These are phyloP conservation scores for Pseudochirops corinnae DNA, from an alignment of 2,797 vertebrate genomes.

Conservation along the genomic window DNA sequence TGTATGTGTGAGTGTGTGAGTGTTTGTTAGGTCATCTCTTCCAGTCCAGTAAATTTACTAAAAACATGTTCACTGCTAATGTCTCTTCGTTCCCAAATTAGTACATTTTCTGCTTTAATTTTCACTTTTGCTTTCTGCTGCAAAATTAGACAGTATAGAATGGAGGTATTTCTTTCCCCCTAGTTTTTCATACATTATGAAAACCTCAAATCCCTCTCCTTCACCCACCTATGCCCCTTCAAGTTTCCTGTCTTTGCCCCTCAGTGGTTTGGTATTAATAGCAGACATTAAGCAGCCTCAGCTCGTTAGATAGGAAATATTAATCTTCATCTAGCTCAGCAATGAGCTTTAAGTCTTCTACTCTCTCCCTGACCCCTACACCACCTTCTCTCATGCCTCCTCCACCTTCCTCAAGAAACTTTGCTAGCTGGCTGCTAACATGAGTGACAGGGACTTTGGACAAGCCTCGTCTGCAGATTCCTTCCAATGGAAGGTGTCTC, in stretches of 20 bases:
- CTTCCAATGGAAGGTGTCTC: constrained; percentile 70
- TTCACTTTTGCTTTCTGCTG: constrained; percentile 44
- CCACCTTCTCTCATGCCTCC: constrained; percentile 36
- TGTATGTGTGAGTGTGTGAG: neutral
- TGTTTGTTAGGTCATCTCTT: neutral
- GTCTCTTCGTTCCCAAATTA: neutral
- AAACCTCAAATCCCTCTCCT: neutral
- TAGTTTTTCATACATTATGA: neutral
- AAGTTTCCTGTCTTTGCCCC: constrained; percentile 61
- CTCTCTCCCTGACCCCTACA: constrained; percentile 64
- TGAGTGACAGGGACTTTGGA: constrained; percentile 64
- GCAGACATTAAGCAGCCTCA: constrained; percentile 79
- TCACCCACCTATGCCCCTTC: neutral
- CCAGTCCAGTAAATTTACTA: neutral
- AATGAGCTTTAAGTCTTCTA: constrained; percentile 81
- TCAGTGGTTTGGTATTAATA: constrained; percentile 81
- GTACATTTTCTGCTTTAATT: neutral
- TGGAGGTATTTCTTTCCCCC: neutral
- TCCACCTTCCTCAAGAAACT: constrained; percentile 41
- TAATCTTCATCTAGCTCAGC: constrained; percentile 83
- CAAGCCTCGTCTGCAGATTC: constrained; percentile 69
- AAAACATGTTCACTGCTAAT: neutral
- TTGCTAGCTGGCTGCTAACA: neutral
- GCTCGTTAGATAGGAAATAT: constrained; percentile 80
- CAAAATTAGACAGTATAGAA: neutral